Evolutionary conservation across 2,888 invertebrate genomes (phyloP), one percentile per base, ranked within the genome.

Genomic region (Corythucha ciliata): DNA sequence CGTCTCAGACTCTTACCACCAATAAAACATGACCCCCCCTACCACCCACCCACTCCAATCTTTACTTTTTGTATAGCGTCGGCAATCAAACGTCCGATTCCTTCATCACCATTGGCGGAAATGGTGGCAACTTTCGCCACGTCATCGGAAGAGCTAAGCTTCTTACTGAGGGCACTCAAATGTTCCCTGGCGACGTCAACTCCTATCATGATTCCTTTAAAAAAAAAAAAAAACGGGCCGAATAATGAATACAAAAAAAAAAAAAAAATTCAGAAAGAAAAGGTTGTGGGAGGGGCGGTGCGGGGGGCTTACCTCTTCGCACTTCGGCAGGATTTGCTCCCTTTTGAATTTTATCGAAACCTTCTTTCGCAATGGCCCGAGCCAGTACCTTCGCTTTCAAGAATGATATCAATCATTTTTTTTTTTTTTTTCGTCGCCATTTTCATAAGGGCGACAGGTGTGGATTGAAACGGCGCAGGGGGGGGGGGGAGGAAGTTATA

Each of bases 111-210:
- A 52, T 63, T 63, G 16, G 65, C 59, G n/a, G 65, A 64, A 32
- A 65, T 63, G 6, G 65, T 58, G 12, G 56, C 64, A 5, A 66
- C 63, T 39, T 63, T 60, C 5, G 40, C 52, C 18, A 64, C 57
- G 39, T 59, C 60, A 33, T 61, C 55, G 22, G 42, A 42, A 25
- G 49, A 49, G 6, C 36, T 36, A 10, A 59, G 46, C 36, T 47
- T 52, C 39, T 54, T 60, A 27, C 59, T 50, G 12, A 56, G 44
- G 21, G 39, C 33, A 18, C 45, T 33, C 7, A 56, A 39, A 18
- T 46, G 36, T 6, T 37, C n/a, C 8, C 42, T 32, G 4, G 53
- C 56, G 20, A 34, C 41, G 18, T 56, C 56, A 5, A 51, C 41
- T 14, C 48, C 56, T 48, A 48, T 50, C 53, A 56, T 44, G 2